Evolutionary conservation across 2,797 vertebrate genomes (phyloP).

Genomic region (Telmatherina bonti): DNA sequence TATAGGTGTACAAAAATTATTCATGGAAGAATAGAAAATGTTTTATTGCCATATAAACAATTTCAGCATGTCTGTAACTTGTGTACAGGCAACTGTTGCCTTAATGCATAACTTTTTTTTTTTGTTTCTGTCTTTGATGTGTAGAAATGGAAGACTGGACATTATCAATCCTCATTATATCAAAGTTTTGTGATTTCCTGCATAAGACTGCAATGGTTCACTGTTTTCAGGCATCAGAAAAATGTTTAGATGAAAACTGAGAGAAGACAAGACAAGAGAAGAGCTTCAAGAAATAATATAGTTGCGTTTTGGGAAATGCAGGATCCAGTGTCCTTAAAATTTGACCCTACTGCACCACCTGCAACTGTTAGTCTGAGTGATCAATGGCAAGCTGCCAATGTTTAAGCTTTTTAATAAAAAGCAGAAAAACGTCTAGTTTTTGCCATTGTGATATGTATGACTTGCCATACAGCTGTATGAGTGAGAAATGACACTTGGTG

Average conservation of each 20-base stretch:
- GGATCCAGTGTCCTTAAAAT: neutral
- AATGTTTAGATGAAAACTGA: no score
- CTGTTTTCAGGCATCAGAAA: no score
- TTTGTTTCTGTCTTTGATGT: constrained; percentile 1
- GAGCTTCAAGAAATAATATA: no score
- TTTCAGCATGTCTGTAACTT: no score
- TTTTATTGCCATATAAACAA: no score
- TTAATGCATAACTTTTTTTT: constrained; percentile 1
- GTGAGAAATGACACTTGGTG: neutral
- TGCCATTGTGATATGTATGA: no score
- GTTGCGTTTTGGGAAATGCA: no score
- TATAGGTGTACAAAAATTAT: constrained; percentile 31
- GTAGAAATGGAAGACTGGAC: neutral
- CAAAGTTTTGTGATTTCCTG: neutral
- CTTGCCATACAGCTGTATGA: neutral
- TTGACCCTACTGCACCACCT: neutral
- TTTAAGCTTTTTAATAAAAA: neutral
- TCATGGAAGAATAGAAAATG: constrained; percentile 41
- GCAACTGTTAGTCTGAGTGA: neutral
- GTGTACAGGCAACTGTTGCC: constrained; percentile 9
- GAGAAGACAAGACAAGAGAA: no score
- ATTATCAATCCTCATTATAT: neutral
- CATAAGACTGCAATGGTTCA: no score
- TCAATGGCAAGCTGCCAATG: neutral
- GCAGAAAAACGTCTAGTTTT: no score